These are phyloP conservation scores for Leptarthrus brevirostris DNA, from an alignment of 2,888 invertebrate species.

Conservation along the genomic window DNA sequence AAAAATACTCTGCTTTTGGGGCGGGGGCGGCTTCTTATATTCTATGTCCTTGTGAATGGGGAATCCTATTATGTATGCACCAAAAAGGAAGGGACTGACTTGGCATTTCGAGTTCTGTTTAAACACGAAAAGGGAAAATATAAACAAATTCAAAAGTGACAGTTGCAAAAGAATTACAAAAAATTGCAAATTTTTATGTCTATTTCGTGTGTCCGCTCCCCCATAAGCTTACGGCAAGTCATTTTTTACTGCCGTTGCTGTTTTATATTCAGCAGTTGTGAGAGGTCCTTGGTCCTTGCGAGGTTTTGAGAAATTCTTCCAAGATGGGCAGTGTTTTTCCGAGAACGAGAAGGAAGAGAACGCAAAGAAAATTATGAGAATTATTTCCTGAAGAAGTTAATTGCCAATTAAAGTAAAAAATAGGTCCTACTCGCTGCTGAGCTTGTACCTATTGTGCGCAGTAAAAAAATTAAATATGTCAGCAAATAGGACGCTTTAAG, in stretches of 20 bases:
- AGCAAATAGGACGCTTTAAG: neutral
- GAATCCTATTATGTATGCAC: slow-evolving; percentile 5
- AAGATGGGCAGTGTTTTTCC: neutral
- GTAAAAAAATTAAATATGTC: slow-evolving; percentile 17
- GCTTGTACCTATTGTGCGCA: slow-evolving; percentile 4
- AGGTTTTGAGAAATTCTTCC: slow-evolving; percentile 23
- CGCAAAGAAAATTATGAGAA: slow-evolving; percentile 14
- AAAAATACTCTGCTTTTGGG: neutral
- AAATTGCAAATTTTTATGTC: slow-evolving; percentile 24
- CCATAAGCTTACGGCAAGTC: neutral
- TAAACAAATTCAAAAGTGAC: slow-evolving; percentile 23
- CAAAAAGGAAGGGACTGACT: neutral
- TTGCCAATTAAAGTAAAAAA: slow-evolving; percentile 34
- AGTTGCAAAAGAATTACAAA: neutral
- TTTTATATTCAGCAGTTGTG: neutral
- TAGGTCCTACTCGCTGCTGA: slow-evolving; percentile 5
- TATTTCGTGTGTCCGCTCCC: neutral
- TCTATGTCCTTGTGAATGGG: neutral
- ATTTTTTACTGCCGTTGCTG: slow-evolving; percentile 3
- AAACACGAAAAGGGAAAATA: slow-evolving; percentile 13
- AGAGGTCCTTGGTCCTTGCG: neutral
- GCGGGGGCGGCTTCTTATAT: neutral
- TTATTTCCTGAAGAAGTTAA: slow-evolving; percentile 7
- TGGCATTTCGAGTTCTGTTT: slow-evolving; percentile 1
- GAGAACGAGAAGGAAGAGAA: neutral